Percentiles rank a stretch among this genome's conserved stretches.
phyloP scores from a whole-genome alignment of 2,113 vertebrate species.

The Limnothrissa miodon region DNA sequence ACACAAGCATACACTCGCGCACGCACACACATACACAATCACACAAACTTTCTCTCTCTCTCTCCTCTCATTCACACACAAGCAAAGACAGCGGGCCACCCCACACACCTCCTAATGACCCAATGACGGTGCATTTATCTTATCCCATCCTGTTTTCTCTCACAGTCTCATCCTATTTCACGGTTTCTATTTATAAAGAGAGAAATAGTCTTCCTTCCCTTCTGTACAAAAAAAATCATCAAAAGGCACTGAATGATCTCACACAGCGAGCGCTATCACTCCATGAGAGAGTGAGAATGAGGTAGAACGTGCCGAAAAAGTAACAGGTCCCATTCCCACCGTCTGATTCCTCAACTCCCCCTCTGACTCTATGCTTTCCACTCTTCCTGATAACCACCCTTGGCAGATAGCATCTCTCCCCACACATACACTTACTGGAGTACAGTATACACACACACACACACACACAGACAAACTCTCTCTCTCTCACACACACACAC shows the following conservation, averaged over 20 bases:
- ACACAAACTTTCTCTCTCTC: background rate
- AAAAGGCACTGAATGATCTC: slow-evolving; percentile 18
- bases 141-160: background rate
- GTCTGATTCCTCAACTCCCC: background rate
- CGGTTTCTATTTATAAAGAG: background rate
- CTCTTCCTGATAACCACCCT: background rate
- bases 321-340: background rate
- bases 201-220: background rate
- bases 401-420: background rate
- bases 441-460: too few species aligned
- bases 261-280: background rate
- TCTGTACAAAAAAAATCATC: background rate
- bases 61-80: background rate
- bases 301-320: background rate
- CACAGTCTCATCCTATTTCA: slow-evolving; percentile 1
- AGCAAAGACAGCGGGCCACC: background rate
- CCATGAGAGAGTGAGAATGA: background rate
- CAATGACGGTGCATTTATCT: background rate
- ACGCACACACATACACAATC: background rate
- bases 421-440: background rate
- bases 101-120: background rate
- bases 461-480: too few species aligned
- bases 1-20: background rate
- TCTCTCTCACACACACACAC: too few species aligned
- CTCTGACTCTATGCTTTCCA: background rate